A percentile compares a stretch with the other conserved stretches of the same genome.
phyloP scores from a whole-genome alignment of 2,888 invertebrate species.

The Ypsolopha sequella region DNA sequence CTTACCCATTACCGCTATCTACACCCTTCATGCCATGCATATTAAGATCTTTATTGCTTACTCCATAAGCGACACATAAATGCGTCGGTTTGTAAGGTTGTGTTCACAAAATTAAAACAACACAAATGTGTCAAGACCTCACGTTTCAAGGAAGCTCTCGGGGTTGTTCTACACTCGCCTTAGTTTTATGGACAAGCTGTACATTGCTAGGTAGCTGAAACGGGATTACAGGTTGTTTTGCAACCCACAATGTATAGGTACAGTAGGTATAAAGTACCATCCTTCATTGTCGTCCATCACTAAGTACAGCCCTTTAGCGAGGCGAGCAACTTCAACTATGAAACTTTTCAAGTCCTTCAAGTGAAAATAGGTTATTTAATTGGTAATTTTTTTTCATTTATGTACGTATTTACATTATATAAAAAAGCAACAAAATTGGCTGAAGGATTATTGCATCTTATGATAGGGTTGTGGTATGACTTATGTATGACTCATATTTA shows the following conservation, averaged over 20 bases:
- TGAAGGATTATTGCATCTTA: no score
- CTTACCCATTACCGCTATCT: no score
- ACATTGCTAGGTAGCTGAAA: not conserved
- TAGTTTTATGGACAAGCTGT: not conserved
- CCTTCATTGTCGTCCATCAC: not conserved
- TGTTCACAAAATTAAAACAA: not conserved
- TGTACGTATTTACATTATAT: no score
- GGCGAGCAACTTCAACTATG: not conserved
- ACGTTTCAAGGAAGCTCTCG: not conserved
- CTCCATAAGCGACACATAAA: not conserved
- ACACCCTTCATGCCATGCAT: no score
- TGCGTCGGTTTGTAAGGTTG: not conserved
- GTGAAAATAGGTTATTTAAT: not conserved
- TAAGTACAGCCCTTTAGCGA: not conserved
- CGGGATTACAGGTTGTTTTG: not conserved
- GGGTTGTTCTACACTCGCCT: not conserved
- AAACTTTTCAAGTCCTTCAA: not conserved
- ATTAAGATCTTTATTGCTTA: no score
- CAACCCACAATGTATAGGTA: not conserved
- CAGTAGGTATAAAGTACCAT: not conserved
- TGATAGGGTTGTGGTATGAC: no score
- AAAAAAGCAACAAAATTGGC: no score
- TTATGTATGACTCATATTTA: no score
- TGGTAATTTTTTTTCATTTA: no score
- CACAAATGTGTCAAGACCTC: not conserved